Evolutionary conservation across 2,113 vertebrate species (phyloP), one percentile per base, ranked within the genome.

Genomic region (Anseranas semipalmata): DNA sequence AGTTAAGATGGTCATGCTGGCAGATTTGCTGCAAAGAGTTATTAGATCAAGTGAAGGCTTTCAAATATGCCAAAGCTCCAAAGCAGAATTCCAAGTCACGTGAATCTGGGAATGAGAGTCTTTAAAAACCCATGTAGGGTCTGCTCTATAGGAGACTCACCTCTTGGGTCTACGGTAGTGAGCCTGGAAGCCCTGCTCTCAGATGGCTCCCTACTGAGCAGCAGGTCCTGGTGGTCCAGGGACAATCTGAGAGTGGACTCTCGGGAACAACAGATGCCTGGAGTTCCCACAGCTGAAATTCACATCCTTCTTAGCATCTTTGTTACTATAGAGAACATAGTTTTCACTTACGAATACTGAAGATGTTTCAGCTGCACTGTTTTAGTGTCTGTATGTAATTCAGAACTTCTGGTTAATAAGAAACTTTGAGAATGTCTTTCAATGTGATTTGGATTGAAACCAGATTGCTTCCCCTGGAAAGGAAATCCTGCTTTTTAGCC

Each of bases 201-300:
- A 7, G 33, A 30, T n/a, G n/a, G 71, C 83, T 90, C 48, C 86
- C 10, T 0, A 8, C 80, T 52, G 91, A 78, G 89, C 89, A 90
- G 73, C 93, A 0, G 2, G 2, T 85, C 76, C 65, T 0, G 1
- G 52, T 79, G 94, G 87, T 55, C 28, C 84, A 65, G 84, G 58
- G 52, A 59, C 30, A 66, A 76, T 15, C 86, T 92, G 52, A 92
- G 89, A 52, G 55, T 67, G 41, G 30, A 27, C 71, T 94, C 66
- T 63, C 62, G 85, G 94, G 96, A 95, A 96, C 81, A 66, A 37
- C 74, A 50, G 66, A 85, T 76, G 77, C 62, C 70, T 89, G 58
- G 53, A 85, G 89, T 97, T 97, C 96, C 95, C 95, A 94, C 95
- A 96, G 85, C 84, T 87, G 78, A 87, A 78, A 58, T 87, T 89